phyloP scores from a whole-genome alignment of 1,140 invertebrate species.

The Macrobrachium rosenbergii region DNA sequence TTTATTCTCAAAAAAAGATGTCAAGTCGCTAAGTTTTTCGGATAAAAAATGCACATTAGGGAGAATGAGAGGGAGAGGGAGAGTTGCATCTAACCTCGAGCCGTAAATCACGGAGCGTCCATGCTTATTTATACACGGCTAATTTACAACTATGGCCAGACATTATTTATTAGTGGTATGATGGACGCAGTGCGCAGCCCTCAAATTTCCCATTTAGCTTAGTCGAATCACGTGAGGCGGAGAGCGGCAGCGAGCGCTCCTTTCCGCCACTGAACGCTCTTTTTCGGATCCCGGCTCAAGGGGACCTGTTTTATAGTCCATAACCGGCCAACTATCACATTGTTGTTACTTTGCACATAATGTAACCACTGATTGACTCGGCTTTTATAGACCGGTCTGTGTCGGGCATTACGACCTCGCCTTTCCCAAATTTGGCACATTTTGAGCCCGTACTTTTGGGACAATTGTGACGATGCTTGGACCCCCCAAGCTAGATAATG shows the following conservation, averaged over 20 bases:
- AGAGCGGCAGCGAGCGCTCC: not conserved
- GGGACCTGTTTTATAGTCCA: constrained; percentile 61
- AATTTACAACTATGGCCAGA: constrained; percentile 47
- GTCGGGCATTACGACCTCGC: constrained; percentile 15
- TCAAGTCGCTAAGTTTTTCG: not conserved
- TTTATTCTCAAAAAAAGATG: too few relatives aligned
- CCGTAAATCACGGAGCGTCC: constrained; percentile 42
- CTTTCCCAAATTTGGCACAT: too few relatives aligned
- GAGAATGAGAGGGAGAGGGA: constrained; percentile 8
- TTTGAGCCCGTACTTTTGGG: not conserved
- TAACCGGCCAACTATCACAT: constrained; percentile 57
- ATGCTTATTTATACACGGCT: constrained; percentile 40
- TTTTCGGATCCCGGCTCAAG: constrained; percentile 13
- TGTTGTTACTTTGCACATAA: constrained; percentile 62
- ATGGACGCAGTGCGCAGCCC: constrained; percentile 28
- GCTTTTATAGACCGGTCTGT: constrained; percentile 34
- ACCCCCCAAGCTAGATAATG: too few relatives aligned
- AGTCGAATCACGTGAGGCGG: too few relatives aligned
- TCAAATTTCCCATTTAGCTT: too few relatives aligned
- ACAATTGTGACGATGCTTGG: not conserved
- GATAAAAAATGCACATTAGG: not conserved
- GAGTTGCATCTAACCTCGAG: not conserved
- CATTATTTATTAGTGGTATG: constrained; percentile 53
- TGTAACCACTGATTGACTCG: constrained; percentile 59
- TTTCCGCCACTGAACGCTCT: not conserved